These are phyloP conservation scores for roundworm (Caenorhabditis elegans) DNA, from an alignment of 1,140 invertebrate species.

Conservation along the genomic window DNA sequence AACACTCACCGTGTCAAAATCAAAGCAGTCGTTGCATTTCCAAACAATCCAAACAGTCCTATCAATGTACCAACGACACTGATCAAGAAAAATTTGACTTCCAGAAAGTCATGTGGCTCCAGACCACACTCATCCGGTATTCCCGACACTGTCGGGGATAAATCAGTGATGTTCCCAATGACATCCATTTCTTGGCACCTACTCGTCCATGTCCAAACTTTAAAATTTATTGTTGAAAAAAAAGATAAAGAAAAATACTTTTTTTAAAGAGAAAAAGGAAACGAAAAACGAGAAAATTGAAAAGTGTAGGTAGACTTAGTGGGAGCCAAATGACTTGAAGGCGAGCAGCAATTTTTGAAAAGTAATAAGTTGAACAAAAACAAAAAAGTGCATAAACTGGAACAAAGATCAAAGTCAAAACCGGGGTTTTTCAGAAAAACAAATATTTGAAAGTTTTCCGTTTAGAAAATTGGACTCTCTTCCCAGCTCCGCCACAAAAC, in stretches of 20 bases:
- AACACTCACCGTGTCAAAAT: conserved; percentile 72
- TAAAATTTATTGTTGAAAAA: not conserved
- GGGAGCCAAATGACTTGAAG: not conserved
- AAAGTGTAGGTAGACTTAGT: not conserved
- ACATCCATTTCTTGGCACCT: conserved; percentile 23
- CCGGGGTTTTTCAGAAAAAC: not conserved
- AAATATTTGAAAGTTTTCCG: not conserved
- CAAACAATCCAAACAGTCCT: conserved; percentile 81
- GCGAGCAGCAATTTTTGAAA: too few species aligned
- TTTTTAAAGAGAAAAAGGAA: not conserved
- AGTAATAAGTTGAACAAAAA: not conserved
- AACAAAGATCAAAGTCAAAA: not conserved
- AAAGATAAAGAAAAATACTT: not conserved
- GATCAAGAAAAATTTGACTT: conserved; percentile 78
- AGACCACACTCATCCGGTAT: conserved; percentile 40
- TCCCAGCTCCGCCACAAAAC: not conserved
- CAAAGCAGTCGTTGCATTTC: conserved; percentile 84
- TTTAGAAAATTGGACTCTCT: not conserved
- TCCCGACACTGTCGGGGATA: not conserved
- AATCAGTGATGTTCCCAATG: conserved; percentile 1
- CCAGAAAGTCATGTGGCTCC: conserved; percentile 51
- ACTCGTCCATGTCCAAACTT: conserved; percentile 21
- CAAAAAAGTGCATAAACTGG: not conserved
- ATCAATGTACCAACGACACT: conserved; percentile 81
- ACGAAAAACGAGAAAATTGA: not conserved